These are phyloP conservation scores for Cryptosula pallasiana DNA, from an alignment of 2,888 invertebrate species.

Conservation along the genomic window DNA sequence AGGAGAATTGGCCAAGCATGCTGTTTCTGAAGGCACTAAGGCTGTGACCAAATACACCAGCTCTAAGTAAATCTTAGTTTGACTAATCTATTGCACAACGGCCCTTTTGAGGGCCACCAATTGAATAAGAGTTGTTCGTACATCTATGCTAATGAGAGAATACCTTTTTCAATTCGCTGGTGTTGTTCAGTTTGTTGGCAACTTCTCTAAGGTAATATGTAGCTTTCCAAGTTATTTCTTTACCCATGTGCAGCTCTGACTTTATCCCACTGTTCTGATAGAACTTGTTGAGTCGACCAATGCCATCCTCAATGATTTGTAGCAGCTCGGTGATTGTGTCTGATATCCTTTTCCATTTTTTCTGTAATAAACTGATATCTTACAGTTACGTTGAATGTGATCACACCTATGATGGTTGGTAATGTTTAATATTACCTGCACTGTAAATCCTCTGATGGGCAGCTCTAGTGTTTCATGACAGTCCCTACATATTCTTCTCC, in stretches of 20 bases:
- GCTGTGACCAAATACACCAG: neutral
- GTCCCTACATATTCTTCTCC: slow-evolving; percentile 1
- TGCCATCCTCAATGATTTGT: neutral
- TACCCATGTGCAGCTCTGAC: neutral
- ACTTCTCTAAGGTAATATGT: neutral
- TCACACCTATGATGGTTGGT: too few species aligned
- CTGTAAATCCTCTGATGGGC: slow-evolving; percentile 4
- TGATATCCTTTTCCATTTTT: neutral
- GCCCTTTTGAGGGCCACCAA: neutral
- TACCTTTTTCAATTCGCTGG: too few species aligned
- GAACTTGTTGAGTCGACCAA: neutral
- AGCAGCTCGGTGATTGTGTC: neutral
- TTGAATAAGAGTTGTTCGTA: neutral
- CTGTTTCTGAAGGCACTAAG: too few species aligned
- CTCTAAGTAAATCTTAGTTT: neutral
- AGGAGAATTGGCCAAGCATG: too few species aligned
- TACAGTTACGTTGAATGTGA: neutral
- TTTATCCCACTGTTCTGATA: neutral
- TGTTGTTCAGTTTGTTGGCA: too few species aligned
- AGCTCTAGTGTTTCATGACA: neutral
- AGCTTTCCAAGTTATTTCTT: neutral
- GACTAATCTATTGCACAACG: neutral
- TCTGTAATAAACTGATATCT: neutral
- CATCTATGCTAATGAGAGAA: too few species aligned
- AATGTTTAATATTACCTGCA: too few species aligned